Percentiles rank a stretch among this genome's conserved stretches.
Conservation (phyloP, 1,140 invertebrate species). For the Achatina immaculata region DNA sequence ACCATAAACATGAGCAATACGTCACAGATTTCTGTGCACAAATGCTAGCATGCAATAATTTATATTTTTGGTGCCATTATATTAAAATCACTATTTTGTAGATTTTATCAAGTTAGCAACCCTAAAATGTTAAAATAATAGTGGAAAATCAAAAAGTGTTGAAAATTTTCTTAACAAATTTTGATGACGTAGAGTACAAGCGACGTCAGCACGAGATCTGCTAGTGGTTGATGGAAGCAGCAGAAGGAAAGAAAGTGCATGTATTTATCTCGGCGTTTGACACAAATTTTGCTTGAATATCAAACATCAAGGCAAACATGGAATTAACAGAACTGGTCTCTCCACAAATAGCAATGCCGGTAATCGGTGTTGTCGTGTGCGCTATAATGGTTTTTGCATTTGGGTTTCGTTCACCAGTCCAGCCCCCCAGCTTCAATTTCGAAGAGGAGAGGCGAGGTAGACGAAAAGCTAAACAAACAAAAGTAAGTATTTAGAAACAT, state of each 20-base stretch:
- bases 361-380: slow-evolving; percentile 69
- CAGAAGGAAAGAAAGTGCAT: not conserved
- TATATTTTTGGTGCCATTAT: no score
- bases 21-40: not conserved
- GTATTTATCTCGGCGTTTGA: not conserved
- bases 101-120: not conserved
- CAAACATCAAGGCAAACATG: not conserved
- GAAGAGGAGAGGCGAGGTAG: slow-evolving; percentile 61
- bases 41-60: not conserved
- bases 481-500: no score
- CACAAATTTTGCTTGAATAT: not conserved
- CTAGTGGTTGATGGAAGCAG: not conserved
- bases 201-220: slow-evolving; percentile 34
- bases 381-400: slow-evolving; percentile 71
- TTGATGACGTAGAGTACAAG: slow-evolving; percentile 37
- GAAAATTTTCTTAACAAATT: slow-evolving; percentile 1
- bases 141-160: not conserved
- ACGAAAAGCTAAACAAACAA: slow-evolving; percentile 58
- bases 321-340: slow-evolving; percentile 50
- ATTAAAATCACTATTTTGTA: not conserved
- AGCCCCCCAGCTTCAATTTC: slow-evolving; percentile 65
- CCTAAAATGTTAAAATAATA: not conserved
- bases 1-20: slow-evolving; percentile 22
- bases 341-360: slow-evolving; percentile 67
- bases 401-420: slow-evolving; percentile 70